A percentile compares a stretch with the other conserved stretches of the same genome.
Evolutionary conservation across 2,797 vertebrate genomes (phyloP).

Genomic region (Pelodytes ibericus): DNA sequence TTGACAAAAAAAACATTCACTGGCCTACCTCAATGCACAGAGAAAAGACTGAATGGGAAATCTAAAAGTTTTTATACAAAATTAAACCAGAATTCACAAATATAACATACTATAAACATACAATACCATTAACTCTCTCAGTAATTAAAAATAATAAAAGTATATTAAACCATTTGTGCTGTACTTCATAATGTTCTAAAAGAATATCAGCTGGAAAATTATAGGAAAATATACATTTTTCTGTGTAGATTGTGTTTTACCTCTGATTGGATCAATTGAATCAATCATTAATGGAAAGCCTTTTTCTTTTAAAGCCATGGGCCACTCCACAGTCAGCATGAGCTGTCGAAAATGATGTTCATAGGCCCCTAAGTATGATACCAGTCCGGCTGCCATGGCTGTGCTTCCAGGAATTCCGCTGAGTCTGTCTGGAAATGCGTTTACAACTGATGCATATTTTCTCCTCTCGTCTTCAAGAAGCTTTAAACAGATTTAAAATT

Average conservation of each 20-base stretch:
- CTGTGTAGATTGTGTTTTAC: slow-evolving; percentile 1
- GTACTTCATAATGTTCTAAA: too few relatives aligned
- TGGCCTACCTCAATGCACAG: too few relatives aligned
- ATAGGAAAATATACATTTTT: neutral
- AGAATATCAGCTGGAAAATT: too few relatives aligned
- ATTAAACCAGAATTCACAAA: too few relatives aligned
- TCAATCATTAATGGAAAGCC: slow-evolving; percentile 44
- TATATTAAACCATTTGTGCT: too few relatives aligned
- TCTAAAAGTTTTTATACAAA: too few relatives aligned
- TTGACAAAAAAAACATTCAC: too few relatives aligned
- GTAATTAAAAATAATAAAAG: too few relatives aligned
- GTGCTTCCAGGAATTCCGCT: neutral
- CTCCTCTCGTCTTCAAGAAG: slow-evolving; percentile 36
- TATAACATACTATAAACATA: too few relatives aligned
- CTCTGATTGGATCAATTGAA: slow-evolving; percentile 49
- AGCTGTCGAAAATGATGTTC: neutral
- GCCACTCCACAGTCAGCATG: slow-evolving; percentile 44
- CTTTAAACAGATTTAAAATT: slow-evolving; percentile 38
- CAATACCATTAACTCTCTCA: too few relatives aligned
- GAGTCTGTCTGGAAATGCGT: slow-evolving; percentile 24
- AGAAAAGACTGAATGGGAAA: too few relatives aligned
- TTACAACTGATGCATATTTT: slow-evolving; percentile 13
- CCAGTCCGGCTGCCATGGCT: neutral
- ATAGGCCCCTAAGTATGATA: neutral
- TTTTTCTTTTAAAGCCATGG: slow-evolving; percentile 43